Evolutionary conservation across 2,797 vertebrate species (phyloP), one percentile per base, ranked within the genome.

Genomic region (Hybognathus amarus): DNA sequence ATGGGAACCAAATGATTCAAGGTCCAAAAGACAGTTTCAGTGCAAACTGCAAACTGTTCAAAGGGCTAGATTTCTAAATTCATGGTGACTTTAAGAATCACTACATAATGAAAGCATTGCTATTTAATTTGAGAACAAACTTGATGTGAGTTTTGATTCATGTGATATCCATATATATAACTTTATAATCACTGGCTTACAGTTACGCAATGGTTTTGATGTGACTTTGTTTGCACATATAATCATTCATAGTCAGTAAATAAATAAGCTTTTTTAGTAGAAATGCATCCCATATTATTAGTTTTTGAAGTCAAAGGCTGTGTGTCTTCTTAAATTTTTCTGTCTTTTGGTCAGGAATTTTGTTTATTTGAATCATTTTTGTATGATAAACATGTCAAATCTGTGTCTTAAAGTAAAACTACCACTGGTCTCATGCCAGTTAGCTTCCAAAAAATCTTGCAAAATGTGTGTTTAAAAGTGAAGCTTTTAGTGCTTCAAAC

Each of bases 401-500:
- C 50, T 38, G 30, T 2, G 1, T 75, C 10, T 30, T 33, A 11
- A 33, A 73, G 47, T 74, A 54, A 36, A 74, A 36, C 45, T 12
- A 73, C 5, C 40, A 33, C 47, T 40, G 52, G 38, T 75, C 73
- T 18, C 22, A 76, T 9, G 17, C 38, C 3, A n/a, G 54, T 78
- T 78, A 50, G 40, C 20, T 50, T 66, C 40, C 40, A 66, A 22
- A 63, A 50, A 76, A 61, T 10, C 17, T 40, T 20, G 22, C 52
- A 59, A 40, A 61, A 61, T 61, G 22, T 61, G 22, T 27, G 59
- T 61, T 61, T 13, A 61, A 15, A 70, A 40, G 20, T 47, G 6
- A 77, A 47, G 75, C 18, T 9, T 42, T 33, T 6, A 27, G 36
- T 18, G 70, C 71, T 76, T 76, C 40, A 70, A 66, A 64, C 40